Conservation (phyloP, 2,113 vertebrate genomes). For the Nannospalax galili region DNA sequence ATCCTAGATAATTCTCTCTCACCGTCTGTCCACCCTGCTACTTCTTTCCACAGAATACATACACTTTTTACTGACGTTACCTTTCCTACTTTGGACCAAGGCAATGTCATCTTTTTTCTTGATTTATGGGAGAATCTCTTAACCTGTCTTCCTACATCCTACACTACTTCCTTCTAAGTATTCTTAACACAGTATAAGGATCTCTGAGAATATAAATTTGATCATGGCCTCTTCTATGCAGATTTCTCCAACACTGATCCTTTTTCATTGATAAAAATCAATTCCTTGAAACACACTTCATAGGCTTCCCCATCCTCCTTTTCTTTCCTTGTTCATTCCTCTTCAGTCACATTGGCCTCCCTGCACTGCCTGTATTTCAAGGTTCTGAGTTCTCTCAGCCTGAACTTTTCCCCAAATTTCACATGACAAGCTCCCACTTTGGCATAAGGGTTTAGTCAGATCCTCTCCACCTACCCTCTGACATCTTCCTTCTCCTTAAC, state of each 20-base stretch:
- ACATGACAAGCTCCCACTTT: neutral
- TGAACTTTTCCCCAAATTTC: neutral
- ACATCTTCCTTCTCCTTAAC: neutral
- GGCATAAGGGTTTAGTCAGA: neutral
- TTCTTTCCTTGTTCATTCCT: neutral
- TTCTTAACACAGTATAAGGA: neutral
- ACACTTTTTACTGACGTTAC: neutral
- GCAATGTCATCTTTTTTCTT: neutral
- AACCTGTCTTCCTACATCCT: neutral
- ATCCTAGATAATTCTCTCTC: neutral
- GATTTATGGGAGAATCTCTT: neutral
- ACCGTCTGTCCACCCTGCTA: neutral
- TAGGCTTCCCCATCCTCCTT: fast-evolving
- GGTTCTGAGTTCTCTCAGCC: neutral
- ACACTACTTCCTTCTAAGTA: neutral
- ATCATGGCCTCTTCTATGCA: neutral
- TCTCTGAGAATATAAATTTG: neutral
- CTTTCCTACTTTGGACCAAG: neutral
- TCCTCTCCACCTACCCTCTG: neutral
- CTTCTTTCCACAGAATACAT: neutral
- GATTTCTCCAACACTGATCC: neutral
- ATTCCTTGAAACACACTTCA: neutral
- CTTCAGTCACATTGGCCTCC: neutral
- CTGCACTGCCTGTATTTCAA: neutral
- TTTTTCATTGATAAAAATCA: neutral